Evolutionary conservation across 2,888 invertebrate genomes (phyloP), one percentile per base, ranked within the genome.

Genomic region (Orthosia gothica): DNA sequence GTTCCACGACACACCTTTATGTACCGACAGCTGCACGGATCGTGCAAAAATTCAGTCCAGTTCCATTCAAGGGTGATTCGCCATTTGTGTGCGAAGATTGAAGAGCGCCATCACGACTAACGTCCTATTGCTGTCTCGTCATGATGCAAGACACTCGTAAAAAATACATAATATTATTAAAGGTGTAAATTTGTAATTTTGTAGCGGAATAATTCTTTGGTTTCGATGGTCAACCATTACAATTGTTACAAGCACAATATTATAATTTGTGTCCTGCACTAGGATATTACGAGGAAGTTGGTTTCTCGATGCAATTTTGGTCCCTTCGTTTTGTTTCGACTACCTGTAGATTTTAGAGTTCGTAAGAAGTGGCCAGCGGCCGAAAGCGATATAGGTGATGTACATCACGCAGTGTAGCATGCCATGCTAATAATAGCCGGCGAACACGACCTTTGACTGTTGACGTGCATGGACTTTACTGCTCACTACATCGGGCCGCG

Each of bases 401-500:
- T n/a, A n/a, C n/a, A n/a, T n/a, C n/a, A n/a, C n/a, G n/a, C n/a
- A n/a, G n/a, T n/a, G n/a, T 54, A 62, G 50, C 45, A 50, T 18
- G 65, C 40, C 61, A 40, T 40, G 63, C 52, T 81, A 76, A 57
- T 45, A 66, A 58, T 76, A 79, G 61, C 20, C 49, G 65, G 18
- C 40, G 12, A 47, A 16, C n/a, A 16, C 61, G 79, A 79, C 64
- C 79, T 75, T 69, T 69, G 59, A 61, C 61, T 65, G 63, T 50
- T 65, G 47, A 26, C 40, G 64, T 61, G 75, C 50, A 32, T 45
- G 54, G 58, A 81, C 67, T 81, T 63, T 50, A 67, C 73, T 26
- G 26, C 26, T 52, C 58, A 47, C 23, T 40, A 52, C 1, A 50
- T 18, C 63, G 26, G 2, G 20, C 26, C n/a, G n/a, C n/a, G n/a